Base-by-base conservation (phyloP, 2,797 vertebrate genomes). In the Cyprinodon diabolis region DNA sequence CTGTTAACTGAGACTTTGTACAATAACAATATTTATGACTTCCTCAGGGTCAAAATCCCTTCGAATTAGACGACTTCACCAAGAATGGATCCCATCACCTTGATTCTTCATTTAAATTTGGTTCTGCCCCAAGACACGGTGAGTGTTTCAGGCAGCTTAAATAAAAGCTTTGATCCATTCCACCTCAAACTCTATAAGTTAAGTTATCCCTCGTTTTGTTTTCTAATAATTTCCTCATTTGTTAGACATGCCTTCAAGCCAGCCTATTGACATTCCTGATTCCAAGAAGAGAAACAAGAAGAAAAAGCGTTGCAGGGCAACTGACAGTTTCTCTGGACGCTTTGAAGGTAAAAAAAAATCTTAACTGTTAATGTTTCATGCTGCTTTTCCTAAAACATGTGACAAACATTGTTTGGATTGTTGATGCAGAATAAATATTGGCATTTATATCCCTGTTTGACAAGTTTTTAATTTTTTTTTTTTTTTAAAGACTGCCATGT, bases 211-310 rank as follows among this genome's bases (percentile, higher is more conserved):
- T 65, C 43, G 21, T 23, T 5, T 23, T 7, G 25, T 67, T 35
- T 70, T 1, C 65, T 84, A 62, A 72, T 71, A 1, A 48, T 40
- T 47, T 80, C 4, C 2, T 80, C 8, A 62, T 84, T 80, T 84
- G 2, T 69, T 84, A 99, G 98, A 97, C 80, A 97, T 99, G 93
- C 97, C 96, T 77, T 94, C 96, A 4, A 99, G 98, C 82, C 96
- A 96, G 83, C 98, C 98, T 84, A 99, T 99, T 0, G 98, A 99
- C 88, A 99, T 99, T 94, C 97, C 98, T 0, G 96, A 99, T 0
- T 96, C 97, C 86, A 99, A 97, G 92, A 99, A 98, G 91, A 95
- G 98, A 87, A 95, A 96, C 94, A 98, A 98, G 94, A 99, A 99
- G 94, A 99, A 99, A 90, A 99, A 98, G 91, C 95, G 98, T 72